phyloP scores from a whole-genome alignment of 2,113 vertebrate species.

The Redunca redunca region DNA sequence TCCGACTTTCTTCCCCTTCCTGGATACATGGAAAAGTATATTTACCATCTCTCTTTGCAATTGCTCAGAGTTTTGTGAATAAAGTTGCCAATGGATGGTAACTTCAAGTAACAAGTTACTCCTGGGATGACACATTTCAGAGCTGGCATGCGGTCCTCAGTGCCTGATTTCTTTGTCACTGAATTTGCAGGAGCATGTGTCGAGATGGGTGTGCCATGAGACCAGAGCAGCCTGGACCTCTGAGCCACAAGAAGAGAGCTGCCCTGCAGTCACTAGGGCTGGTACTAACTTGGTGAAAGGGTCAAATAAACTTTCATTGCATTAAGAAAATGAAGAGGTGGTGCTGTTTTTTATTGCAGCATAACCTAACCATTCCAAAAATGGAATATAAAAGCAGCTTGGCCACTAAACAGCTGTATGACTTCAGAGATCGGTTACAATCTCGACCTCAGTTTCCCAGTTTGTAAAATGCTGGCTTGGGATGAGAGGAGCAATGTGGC shows the following conservation, averaged over 20 bases:
- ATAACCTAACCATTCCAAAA: neutral
- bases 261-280: neutral
- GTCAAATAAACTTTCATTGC: neutral
- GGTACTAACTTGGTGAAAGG: neutral
- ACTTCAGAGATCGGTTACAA: neutral
- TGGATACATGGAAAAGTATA: neutral
- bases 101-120: neutral
- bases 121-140: neutral
- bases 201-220: neutral
- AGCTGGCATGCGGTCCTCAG: neutral
- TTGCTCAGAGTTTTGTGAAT: neutral
- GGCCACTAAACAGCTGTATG: neutral
- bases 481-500: neutral
- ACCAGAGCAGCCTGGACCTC: neutral
- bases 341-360: neutral
- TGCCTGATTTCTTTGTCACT: neutral
- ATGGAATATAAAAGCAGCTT: neutral
- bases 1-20: neutral
- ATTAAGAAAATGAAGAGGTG: neutral
- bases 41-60: neutral
- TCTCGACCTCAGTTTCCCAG: neutral
- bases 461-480: neutral
- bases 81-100: neutral
- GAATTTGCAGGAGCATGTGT: neutral
- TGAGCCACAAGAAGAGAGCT: neutral